phyloP scores from a whole-genome alignment of 2,113 vertebrate species.

The Oenanthe melanoleuca region DNA sequence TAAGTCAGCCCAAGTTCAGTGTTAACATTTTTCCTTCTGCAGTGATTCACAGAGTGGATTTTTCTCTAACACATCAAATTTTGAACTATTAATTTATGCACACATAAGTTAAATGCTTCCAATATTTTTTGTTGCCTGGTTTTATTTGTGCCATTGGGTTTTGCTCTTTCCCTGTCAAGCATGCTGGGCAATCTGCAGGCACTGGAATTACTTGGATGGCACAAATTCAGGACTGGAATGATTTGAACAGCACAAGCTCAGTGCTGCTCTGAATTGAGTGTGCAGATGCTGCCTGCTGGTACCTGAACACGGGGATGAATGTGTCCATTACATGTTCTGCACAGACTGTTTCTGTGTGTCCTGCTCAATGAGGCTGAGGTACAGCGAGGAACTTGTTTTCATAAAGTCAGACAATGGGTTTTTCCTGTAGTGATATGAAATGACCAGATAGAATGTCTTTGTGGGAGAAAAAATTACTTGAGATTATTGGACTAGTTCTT shows the following conservation, averaged over 20 bases:
- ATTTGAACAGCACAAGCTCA: neutral
- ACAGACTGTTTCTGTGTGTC: neutral
- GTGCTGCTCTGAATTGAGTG: neutral
- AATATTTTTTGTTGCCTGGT: neutral
- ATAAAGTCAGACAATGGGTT: neutral
- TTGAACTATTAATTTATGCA: neutral
- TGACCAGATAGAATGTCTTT: neutral
- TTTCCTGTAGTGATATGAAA: neutral
- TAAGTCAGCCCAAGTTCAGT: neutral
- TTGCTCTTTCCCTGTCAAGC: neutral
- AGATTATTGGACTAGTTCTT: neutral
- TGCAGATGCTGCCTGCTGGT: neutral
- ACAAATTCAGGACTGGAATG: neutral
- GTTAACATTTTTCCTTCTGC: neutral
- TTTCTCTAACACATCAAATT: neutral
- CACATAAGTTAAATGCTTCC: neutral
- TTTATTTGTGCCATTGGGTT: neutral
- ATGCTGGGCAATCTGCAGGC: fast-evolving
- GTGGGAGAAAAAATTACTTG: neutral
- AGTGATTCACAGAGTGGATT: neutral
- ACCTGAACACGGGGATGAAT: neutral
- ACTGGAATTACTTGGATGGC: neutral
- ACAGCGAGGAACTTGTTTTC: neutral
- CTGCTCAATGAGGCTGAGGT: neutral
- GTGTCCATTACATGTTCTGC: fast-evolving